Base-by-base conservation (phyloP, 2,888 invertebrate genomes). In the Synanthedon vespiformis region DNA sequence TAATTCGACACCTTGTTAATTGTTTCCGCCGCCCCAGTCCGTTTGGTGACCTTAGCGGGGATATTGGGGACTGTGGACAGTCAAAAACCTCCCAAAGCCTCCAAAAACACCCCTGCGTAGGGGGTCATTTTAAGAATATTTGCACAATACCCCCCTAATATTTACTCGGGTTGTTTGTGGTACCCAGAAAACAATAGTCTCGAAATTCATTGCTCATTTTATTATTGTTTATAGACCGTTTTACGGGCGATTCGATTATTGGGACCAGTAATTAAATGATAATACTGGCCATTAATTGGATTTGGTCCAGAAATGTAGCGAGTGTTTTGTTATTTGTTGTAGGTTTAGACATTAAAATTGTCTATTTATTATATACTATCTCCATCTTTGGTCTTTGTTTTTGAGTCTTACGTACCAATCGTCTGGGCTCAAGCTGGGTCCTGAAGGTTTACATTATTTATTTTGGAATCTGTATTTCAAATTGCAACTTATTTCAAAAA, bases 1-100 rank as follows among this genome's bases (percentile, higher is more conserved):
- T 87, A 87, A 87, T 87, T 87, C 87, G 87, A 87, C 87, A 87
- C 87, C 87, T 87, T 81, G 87, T 87, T 87, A 87, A 87, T 87
- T 87, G 86, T 86, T 86, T 86, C 74, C 79, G 74, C 80, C 81
- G 76, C 82, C 79, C 77, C 72, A 71, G 80, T 78, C 79, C 77
- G 80, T 82, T 79, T 84, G 84, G 84, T 80, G 85, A 84, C 86
- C 86, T 81, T 34, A 34, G 34, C 76, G 70, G 65, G 61, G 62
- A 55, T 61, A 68, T 68, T 64, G 70, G 72, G 72, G 74, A 72
- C 69, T 72, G 70, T 70, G 77, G 78, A 71, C 80, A 75, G 66
- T 67, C 65, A 66, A 71, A 70, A 73, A 72, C 69, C 74, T 66
- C 71, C 70, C 67, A 58, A 60, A 65, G 65, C 74, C 72, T 66